These are phyloP conservation scores for Saccostrea glomerata DNA, from an alignment of 1,140 invertebrate genomes.

Conservation along the genomic window DNA sequence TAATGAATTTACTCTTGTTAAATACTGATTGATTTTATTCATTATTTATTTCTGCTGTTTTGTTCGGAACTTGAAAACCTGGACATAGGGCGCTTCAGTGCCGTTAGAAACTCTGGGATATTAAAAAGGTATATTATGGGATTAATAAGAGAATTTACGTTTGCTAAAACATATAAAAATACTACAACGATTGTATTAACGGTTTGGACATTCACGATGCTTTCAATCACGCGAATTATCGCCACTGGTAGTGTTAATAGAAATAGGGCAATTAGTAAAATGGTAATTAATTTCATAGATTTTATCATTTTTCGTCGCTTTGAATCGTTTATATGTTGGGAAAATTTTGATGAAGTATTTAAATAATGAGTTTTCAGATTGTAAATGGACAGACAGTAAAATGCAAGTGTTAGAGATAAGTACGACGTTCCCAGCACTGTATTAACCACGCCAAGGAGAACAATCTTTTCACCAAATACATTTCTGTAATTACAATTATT, in stretches of 20 bases:
- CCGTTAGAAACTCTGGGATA: neutral
- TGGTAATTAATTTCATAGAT: neutral
- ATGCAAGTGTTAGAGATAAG: neutral
- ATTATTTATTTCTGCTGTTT: no score
- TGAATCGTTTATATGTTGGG: neutral
- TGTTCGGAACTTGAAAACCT: no score
- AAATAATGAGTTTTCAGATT: neutral
- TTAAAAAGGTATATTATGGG: neutral
- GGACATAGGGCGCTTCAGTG: neutral
- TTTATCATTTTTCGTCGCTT: neutral
- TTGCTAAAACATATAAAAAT: neutral
- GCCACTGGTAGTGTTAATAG: neutral
- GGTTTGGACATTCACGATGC: neutral
- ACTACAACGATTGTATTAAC: neutral
- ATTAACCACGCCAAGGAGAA: neutral
- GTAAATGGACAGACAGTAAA: neutral
- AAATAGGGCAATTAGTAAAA: neutral
- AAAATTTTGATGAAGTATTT: neutral
- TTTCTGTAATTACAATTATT: neutral
- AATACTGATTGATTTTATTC: no score
- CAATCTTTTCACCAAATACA: neutral
- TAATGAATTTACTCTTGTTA: no score
- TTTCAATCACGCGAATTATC: neutral
- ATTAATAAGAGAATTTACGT: neutral
- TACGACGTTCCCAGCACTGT: neutral